Evolutionary conservation across 2,113 vertebrate genomes (phyloP).

Genomic region (Halcyon malimbica): DNA sequence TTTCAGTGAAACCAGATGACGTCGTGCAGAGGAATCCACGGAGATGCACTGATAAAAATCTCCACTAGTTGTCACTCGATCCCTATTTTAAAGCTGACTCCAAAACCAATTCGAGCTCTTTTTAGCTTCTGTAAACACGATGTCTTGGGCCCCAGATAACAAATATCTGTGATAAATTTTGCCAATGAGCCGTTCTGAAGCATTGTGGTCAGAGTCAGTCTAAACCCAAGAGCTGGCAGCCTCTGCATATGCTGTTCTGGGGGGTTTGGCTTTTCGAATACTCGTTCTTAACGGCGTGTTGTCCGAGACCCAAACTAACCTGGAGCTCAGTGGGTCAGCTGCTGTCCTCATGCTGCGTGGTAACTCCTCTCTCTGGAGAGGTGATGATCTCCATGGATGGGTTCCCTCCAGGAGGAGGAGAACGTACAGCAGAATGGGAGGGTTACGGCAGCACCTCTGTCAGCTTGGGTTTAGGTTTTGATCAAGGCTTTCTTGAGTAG

Average conservation of each 20-base stretch:
- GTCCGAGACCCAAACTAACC: not conserved
- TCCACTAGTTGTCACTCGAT: constrained; percentile 73
- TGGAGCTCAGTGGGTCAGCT: not conserved
- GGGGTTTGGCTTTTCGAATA: not conserved
- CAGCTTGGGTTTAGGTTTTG: not conserved
- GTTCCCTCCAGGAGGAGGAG: not conserved
- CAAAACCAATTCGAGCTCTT: not conserved
- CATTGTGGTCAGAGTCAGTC: not conserved
- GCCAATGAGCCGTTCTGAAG: not conserved
- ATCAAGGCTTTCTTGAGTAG: not conserved
- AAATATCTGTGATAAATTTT: not conserved
- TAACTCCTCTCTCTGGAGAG: not conserved
- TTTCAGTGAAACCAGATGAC: not conserved
- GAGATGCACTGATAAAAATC: not conserved
- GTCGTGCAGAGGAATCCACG: not conserved
- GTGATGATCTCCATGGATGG: not conserved
- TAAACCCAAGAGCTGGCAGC: not conserved
- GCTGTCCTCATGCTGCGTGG: not conserved
- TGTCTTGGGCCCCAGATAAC: not conserved
- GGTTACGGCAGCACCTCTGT: not conserved
- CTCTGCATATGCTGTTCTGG: not conserved
- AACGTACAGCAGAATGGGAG: not conserved
- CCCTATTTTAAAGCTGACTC: constrained; percentile 43
- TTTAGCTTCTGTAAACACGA: not conserved
- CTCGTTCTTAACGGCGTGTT: fast-evolving